phyloP scores from a whole-genome alignment of 2,888 invertebrate genomes.

The Xylota sylvarum region DNA sequence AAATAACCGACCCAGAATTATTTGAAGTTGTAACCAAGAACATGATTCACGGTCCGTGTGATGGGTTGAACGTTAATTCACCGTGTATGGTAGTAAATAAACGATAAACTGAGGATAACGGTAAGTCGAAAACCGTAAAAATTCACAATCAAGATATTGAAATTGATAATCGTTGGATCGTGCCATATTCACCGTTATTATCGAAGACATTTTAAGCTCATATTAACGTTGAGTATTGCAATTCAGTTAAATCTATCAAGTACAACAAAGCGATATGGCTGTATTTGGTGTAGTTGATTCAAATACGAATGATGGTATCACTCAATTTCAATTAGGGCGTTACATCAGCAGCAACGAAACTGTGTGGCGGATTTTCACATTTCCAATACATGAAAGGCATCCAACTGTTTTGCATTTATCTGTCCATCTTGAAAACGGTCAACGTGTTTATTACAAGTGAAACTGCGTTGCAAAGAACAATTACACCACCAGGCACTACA shows the following conservation, averaged over 20 bases:
- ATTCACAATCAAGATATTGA: conserved; percentile 6
- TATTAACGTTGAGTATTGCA: too few relatives aligned
- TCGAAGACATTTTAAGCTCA: too few relatives aligned
- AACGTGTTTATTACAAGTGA: too few relatives aligned
- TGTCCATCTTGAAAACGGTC: not conserved
- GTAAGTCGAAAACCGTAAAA: conserved; percentile 56
- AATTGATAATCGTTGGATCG: too few relatives aligned
- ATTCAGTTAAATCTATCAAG: too few relatives aligned
- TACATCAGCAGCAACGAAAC: conserved; percentile 23
- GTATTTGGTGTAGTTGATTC: not conserved
- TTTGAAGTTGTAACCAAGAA: too few relatives aligned
- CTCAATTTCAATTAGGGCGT: conserved; percentile 4
- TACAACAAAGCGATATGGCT: too few relatives aligned
- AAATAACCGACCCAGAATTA: not conserved
- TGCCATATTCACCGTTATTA: too few relatives aligned
- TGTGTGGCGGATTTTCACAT: conserved; percentile 15
- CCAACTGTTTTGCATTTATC: too few relatives aligned
- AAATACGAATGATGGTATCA: conserved; percentile 11
- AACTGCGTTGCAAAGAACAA: too few relatives aligned
- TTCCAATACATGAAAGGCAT: too few relatives aligned
- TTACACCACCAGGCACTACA: too few relatives aligned
- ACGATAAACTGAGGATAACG: conserved; percentile 53
- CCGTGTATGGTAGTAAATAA: conserved; percentile 82
- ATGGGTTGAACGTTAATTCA: conserved; percentile 76
- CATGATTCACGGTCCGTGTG: conserved; percentile 83